Percentiles rank a stretch among this genome's conserved stretches.
These are phyloP conservation scores for Cheilosia variabilis DNA, from an alignment of 2,888 invertebrate genomes.

Conservation along the genomic window DNA sequence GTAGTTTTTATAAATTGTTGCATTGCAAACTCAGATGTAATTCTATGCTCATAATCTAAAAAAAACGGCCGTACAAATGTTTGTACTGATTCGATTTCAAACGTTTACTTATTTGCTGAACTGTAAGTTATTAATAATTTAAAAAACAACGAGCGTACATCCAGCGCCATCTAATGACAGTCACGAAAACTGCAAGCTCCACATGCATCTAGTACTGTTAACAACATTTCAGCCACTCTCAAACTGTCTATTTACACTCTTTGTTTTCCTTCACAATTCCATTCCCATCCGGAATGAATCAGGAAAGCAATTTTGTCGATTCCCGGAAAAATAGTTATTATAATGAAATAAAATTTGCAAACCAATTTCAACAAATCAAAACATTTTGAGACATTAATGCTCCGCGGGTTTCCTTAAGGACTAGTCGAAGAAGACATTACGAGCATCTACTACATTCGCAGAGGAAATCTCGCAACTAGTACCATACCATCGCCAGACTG, in stretches of 20 bases:
- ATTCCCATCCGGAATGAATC: not conserved
- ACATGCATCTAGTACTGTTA: not conserved
- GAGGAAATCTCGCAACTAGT: not conserved
- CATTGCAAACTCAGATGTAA: no score
- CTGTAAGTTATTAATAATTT: not conserved
- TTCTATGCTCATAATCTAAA: no score
- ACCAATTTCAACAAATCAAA: not conserved
- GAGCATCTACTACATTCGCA: conserved; percentile 3
- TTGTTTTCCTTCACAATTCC: not conserved
- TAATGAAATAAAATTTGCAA: not conserved
- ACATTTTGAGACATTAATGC: not conserved
- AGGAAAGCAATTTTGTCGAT: no score
- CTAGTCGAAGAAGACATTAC: not conserved
- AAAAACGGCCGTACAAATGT: no score
- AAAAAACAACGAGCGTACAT: not conserved
- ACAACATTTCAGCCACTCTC: not conserved
- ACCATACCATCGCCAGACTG: conserved; percentile 11
- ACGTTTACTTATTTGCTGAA: no score
- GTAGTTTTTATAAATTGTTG: no score
- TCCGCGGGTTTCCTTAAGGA: not conserved
- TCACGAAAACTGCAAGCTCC: not conserved
- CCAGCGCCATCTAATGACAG: conserved; percentile 11
- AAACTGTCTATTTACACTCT: not conserved
- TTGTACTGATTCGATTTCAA: no score
- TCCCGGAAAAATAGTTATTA: fast-evolving